Conservation (phyloP, 92 coral and sea anemone genomes). For the Virgularia gustaviana region DNA sequence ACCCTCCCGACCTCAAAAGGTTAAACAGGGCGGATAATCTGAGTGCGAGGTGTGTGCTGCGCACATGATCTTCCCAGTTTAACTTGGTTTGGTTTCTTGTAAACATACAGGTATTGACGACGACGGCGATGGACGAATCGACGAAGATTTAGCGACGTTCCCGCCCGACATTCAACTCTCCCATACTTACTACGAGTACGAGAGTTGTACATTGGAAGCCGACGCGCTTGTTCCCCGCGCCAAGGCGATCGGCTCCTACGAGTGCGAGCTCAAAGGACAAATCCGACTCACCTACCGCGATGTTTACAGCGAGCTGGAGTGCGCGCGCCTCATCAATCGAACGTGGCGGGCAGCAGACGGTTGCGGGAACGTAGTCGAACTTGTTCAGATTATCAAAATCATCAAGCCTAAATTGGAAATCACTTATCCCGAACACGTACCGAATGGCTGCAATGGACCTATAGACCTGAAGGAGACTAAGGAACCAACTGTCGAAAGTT, state of each 20-base stretch:
- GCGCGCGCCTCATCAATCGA: conserved; percentile 16
- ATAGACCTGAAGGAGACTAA: conserved; percentile 6
- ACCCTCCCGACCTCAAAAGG: too few species aligned
- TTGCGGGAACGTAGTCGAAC: conserved; percentile 25
- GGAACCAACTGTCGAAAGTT: conserved; percentile 15
- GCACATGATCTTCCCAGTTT: too few species aligned
- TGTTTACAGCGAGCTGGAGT: background rate
- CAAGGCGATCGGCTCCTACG: conserved; percentile 19
- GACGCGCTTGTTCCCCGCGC: conserved; percentile 38
- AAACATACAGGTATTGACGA: too few species aligned
- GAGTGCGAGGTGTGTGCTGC: too few species aligned
- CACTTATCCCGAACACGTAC: conserved; percentile 21
- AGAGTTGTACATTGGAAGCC: conserved; percentile 30
- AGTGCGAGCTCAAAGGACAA: conserved; percentile 13
- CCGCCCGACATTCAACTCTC: conserved; percentile 16
- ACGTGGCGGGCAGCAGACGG: conserved; percentile 36
- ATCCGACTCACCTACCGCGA: conserved; percentile 19
- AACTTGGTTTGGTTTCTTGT: too few species aligned
- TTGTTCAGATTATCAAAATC: conserved; percentile 20
- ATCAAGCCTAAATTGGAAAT: conserved; percentile 7
- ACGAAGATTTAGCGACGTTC: conserved; percentile 33
- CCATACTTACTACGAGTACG: conserved; percentile 20
- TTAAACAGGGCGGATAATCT: too few species aligned
- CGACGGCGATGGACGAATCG: conserved; percentile 38
- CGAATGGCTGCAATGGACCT: conserved; percentile 25